Conservation (phyloP, 2,113 vertebrate species). For the Coryphaenoides rupestris region DNA sequence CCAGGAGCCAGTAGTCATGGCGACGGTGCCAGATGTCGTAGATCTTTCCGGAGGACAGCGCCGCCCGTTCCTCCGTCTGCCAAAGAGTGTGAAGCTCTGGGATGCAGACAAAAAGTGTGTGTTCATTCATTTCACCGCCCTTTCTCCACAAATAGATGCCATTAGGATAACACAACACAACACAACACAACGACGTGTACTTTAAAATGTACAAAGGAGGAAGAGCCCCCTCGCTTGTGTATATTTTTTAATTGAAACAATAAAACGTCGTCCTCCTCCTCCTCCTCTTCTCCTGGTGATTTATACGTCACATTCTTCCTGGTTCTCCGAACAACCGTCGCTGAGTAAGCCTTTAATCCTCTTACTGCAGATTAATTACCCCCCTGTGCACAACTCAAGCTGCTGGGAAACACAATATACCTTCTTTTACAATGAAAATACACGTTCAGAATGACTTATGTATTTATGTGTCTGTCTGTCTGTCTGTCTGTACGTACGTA, state of each 20-base stretch:
- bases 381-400: not conserved
- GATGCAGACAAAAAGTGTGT: not conserved
- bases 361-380: not conserved
- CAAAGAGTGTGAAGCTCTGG: conserved; percentile 95
- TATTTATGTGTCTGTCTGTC: no score
- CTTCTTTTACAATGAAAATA: no score
- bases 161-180: not conserved
- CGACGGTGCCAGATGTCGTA: conserved; percentile 97
- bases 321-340: not conserved
- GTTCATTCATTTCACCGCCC: no score
- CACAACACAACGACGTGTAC: no score
- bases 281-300: no score
- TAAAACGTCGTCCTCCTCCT: no score
- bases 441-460: no score
- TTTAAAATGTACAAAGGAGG: no score
- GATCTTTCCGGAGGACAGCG: conserved; percentile 91
- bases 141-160: not conserved
- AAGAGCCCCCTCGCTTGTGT: no score
- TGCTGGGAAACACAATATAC: no score
- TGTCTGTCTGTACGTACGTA: no score
- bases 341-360: not conserved
- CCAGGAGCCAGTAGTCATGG: conserved; percentile 97
- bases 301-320: not conserved
- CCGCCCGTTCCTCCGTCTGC: conserved; percentile 95
- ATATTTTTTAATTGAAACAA: no score